These are phyloP conservation scores for Ornithoptera priamus DNA, from an alignment of 2,888 invertebrate genomes.

Conservation along the genomic window DNA sequence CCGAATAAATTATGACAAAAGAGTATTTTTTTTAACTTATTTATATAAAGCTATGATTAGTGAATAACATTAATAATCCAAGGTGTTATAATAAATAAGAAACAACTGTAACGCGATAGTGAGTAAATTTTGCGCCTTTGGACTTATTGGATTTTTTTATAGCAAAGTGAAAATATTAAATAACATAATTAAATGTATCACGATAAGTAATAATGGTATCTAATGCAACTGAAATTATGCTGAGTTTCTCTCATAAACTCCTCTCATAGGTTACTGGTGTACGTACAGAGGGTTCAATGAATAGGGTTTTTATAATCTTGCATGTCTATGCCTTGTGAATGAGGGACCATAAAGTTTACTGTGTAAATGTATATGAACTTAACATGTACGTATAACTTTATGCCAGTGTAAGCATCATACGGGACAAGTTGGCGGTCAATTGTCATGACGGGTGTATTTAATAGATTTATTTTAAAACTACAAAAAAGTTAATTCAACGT, in stretches of 20 bases:
- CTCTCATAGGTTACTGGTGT: constrained; percentile 29
- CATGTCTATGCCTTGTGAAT: constrained; percentile 57
- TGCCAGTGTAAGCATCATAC: constrained; percentile 49
- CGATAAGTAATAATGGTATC: background rate
- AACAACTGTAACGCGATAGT: background rate
- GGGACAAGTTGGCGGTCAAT: constrained; percentile 67
- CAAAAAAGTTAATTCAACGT: too few species aligned
- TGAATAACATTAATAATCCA: background rate
- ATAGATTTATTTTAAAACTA: constrained; percentile 62
- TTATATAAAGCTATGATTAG: too few species aligned
- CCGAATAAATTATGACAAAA: too few species aligned
- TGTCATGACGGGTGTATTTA: constrained; percentile 42
- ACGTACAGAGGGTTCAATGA: constrained; percentile 58
- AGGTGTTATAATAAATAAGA: background rate
- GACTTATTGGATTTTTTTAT: constrained; percentile 22
- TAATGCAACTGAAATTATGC: background rate
- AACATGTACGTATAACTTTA: constrained; percentile 31
- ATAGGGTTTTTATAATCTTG: constrained; percentile 67
- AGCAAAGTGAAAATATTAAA: background rate
- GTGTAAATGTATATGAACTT: constrained; percentile 37
- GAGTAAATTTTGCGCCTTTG: constrained; percentile 21
- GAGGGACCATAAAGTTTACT: constrained; percentile 46
- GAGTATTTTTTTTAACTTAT: too few species aligned
- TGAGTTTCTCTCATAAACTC: background rate
- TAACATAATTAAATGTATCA: background rate